Base-by-base conservation (phyloP, 2,797 vertebrate genomes). In the Potorous gilbertii region DNA sequence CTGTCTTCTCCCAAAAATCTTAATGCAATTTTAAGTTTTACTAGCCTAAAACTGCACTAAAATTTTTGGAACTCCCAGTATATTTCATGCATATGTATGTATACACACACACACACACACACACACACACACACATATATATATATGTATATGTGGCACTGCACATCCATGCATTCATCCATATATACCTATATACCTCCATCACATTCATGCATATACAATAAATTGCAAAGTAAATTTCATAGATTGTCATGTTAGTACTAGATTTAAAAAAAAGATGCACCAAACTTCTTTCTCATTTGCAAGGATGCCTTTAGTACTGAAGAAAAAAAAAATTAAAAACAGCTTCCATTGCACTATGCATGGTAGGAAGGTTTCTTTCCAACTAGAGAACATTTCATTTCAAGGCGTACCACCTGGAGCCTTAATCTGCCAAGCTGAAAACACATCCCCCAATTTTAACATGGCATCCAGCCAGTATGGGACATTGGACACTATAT, bases 221-320 rank as follows among this genome's bases (percentile, higher is more conserved):
- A 31, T 34, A 62, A 14, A 34, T 34, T 62, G 31, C 11, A 62
- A 14, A 31, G 31, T 62, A 62, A 62, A n/a, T 66, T 66, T 66
- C 52, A 81, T 18, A 94, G 0, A 0, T 87, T 59, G 28, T n/a
- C 81, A 90, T 55, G 54, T 52, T 94, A 87, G 4, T 8, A 90
- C 31, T 95, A 54, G 91, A 12, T 93, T 90, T 89, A 57, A 92
- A 96, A 93, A n/a, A 94, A 90, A 21, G 81, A 54, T 54, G 12
- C 18, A 55, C 21, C 21, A 50, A 57, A 56, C 50, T 50, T 93
- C 27, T 57, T 31, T 95, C 87, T 56, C 52, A 4, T 90, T 87
- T 87, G 74, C 74, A 50, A 87, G 40, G 24, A 27, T 46, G 74
- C 21, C 40, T 87, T 50, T 46, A 87, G 21, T 27, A 87, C 1